These are phyloP conservation scores for Microcebus ravelobensis DNA, from an alignment of 2,113 vertebrate species.

Conservation along the genomic window DNA sequence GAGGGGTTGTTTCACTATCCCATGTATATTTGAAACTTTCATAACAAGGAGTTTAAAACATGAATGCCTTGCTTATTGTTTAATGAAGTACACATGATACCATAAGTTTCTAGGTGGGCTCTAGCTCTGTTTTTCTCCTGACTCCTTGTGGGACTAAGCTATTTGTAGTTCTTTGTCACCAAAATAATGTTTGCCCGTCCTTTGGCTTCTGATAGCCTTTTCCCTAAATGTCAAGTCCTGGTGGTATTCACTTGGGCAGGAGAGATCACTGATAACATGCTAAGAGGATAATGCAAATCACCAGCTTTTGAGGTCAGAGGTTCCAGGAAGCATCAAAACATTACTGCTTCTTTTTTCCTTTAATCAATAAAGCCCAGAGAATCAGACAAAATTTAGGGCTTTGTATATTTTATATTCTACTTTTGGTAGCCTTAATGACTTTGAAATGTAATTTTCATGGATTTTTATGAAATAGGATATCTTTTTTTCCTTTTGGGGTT, in stretches of 20 bases:
- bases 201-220: background rate
- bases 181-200: background rate
- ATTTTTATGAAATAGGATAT: slow-evolving; percentile 1
- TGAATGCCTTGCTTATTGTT: background rate
- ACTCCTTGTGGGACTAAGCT: background rate
- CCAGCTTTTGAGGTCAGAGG: slow-evolving; percentile 52
- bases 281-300: slow-evolving; percentile 50
- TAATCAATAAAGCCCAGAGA: slow-evolving; percentile 46
- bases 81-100: background rate
- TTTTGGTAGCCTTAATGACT: slow-evolving; percentile 15
- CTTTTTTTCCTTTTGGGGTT: background rate
- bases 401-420: slow-evolving; percentile 27
- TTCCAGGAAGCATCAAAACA: slow-evolving; percentile 63
- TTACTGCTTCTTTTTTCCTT: background rate
- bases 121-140: slow-evolving; percentile 16
- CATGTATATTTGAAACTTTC: background rate
- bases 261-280: slow-evolving; percentile 44
- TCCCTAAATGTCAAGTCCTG: slow-evolving; percentile 54
- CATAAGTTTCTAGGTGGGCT: background rate
- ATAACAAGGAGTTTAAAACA: background rate
- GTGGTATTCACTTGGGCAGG: background rate
- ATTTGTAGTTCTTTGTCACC: background rate
- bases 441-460: background rate
- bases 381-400: background rate
- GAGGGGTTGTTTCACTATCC: background rate